These are phyloP conservation scores for Calephelis nemesis DNA, from an alignment of 1,140 invertebrate genomes.

Conservation along the genomic window DNA sequence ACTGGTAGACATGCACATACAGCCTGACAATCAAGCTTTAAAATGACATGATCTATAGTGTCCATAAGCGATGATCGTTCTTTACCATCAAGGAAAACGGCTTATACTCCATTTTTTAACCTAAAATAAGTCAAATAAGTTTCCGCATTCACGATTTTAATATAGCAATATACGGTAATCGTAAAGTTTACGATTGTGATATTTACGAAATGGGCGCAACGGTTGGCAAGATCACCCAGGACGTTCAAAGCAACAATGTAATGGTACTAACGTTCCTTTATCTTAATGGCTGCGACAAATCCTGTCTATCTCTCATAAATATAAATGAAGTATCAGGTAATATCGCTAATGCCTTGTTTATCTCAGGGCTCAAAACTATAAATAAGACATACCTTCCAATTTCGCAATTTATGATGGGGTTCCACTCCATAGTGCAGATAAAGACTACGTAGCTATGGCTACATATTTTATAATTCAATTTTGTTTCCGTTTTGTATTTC, in stretches of 20 bases:
- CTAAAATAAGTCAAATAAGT: background rate
- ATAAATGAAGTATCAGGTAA: constrained; percentile 1
- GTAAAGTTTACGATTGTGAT: constrained; percentile 8
- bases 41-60: too few relatives aligned
- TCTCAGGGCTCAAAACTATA: background rate
- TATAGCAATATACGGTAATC: background rate
- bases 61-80: too few relatives aligned
- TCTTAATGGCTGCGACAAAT: constrained; percentile 16
- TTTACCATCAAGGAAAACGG: too few relatives aligned
- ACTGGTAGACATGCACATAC: too few relatives aligned
- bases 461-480: too few relatives aligned
- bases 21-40: too few relatives aligned
- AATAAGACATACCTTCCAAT: too few relatives aligned
- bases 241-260: constrained; percentile 17
- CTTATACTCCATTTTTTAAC: too few relatives aligned
- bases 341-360: constrained; percentile 2
- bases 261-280: constrained; percentile 1
- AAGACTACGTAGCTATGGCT: too few relatives aligned
- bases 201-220: constrained; percentile 3
- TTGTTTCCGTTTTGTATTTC: too few relatives aligned
- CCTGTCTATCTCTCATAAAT: constrained; percentile 17
- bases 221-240: constrained; percentile 8
- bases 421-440: too few relatives aligned
- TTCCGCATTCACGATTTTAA: background rate
- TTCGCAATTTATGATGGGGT: too few relatives aligned